These are phyloP conservation scores for Clupea harengus DNA, from an alignment of 2,113 vertebrate genomes.

Conservation along the genomic window DNA sequence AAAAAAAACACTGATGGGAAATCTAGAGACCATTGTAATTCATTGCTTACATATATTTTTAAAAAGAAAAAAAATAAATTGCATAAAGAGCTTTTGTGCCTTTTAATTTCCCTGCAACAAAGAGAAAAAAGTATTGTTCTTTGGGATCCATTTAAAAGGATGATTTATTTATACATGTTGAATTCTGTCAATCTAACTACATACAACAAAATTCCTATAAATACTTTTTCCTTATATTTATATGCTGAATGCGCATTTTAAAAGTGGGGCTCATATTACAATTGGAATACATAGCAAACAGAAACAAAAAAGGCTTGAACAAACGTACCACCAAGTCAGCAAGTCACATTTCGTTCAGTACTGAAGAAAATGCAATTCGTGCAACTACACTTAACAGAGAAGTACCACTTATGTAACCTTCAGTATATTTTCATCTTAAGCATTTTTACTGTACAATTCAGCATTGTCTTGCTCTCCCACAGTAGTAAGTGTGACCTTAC, in stretches of 20 bases:
- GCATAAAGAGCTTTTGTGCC: slow-evolving; percentile 78
- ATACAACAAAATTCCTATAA: slow-evolving; percentile 76
- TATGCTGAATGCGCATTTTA: slow-evolving; percentile 81
- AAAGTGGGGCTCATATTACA: slow-evolving; percentile 72
- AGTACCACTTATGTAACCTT: slow-evolving; percentile 80
- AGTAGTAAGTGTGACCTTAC: slow-evolving; percentile 74
- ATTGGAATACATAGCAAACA: slow-evolving; percentile 68
- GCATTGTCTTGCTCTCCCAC: slow-evolving; percentile 70
- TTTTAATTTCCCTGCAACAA: slow-evolving; percentile 75
- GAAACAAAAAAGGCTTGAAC: slow-evolving; percentile 60
- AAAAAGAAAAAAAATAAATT: slow-evolving; percentile 68
- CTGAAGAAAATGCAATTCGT: slow-evolving; percentile 74
- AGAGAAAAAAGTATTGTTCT: slow-evolving; percentile 75
- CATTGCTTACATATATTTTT: slow-evolving; percentile 67
- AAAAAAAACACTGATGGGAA: slow-evolving; percentile 74
- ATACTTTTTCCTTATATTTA: slow-evolving; percentile 84
- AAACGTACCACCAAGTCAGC: slow-evolving; percentile 82
- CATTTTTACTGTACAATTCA: slow-evolving; percentile 81
- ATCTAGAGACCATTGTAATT: slow-evolving; percentile 76
- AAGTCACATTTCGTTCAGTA: slow-evolving; percentile 74
- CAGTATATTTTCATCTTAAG: slow-evolving; percentile 78
- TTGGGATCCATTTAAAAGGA: slow-evolving; percentile 73
- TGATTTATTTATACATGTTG: slow-evolving; percentile 72
- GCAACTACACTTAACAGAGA: slow-evolving; percentile 77
- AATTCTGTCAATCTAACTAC: slow-evolving; percentile 72